A percentile compares a stretch with the other conserved stretches of the same genome.
phyloP scores from a whole-genome alignment of 2,888 invertebrate species.

The Hemaris fuciformis region DNA sequence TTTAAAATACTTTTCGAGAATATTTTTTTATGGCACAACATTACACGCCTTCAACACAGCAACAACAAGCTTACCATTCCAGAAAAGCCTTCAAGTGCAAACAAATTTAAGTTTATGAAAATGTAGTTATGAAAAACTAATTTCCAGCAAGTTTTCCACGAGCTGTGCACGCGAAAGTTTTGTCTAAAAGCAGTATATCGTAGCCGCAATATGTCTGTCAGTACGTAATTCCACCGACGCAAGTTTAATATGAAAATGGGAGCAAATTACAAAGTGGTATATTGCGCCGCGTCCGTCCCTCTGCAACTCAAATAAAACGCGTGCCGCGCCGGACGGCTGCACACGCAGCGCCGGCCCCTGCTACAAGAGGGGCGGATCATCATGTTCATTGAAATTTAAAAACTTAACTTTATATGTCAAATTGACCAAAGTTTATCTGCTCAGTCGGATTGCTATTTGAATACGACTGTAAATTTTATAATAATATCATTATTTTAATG shows the following conservation, averaged over 20 bases:
- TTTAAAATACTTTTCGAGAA: too few relatives aligned
- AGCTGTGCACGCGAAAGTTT: background rate
- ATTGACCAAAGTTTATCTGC: too few relatives aligned
- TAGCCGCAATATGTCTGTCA: background rate
- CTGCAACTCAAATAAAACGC: conserved; percentile 37
- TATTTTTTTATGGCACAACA: too few relatives aligned
- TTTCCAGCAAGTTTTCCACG: background rate
- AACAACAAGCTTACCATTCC: background rate
- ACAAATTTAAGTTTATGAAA: background rate
- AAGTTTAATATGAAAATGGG: conserved; percentile 30
- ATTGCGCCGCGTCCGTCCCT: conserved; percentile 29
- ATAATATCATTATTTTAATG: too few relatives aligned
- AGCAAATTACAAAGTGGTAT: conserved; percentile 36
- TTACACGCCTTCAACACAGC: background rate
- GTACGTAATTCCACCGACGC: background rate
- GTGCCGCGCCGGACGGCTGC: background rate
- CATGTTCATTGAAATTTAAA: too few relatives aligned
- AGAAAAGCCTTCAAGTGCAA: background rate
- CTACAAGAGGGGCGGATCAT: background rate
- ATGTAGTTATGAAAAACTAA: background rate
- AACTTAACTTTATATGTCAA: too few relatives aligned
- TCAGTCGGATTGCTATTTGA: too few relatives aligned
- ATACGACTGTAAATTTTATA: too few relatives aligned
- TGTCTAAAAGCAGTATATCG: background rate
- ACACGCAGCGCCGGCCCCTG: background rate